Percentiles rank a stretch among this genome's conserved stretches.
These are phyloP conservation scores for Orchestia grillus DNA, from an alignment of 1,140 invertebrate species.

Conservation along the genomic window DNA sequence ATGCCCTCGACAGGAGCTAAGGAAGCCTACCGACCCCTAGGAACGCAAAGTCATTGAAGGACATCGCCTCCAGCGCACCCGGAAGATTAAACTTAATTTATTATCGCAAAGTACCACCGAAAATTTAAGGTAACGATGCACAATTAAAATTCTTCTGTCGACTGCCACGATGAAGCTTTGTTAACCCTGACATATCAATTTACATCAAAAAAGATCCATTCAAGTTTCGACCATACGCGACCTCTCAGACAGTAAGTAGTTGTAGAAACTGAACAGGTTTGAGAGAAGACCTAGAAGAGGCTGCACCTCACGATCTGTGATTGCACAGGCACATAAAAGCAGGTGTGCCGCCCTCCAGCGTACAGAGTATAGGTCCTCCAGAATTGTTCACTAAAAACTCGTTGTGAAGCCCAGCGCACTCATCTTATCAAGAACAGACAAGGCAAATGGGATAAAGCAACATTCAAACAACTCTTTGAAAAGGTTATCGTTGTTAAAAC, in stretches of 20 bases:
- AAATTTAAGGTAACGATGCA: background rate
- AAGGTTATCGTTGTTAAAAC: background rate
- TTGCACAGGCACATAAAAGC: background rate
- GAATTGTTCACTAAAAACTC: background rate
- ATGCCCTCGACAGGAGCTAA: too few species aligned
- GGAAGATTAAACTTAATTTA: background rate
- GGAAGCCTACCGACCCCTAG: background rate
- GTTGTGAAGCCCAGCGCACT: background rate
- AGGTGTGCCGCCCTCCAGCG: background rate
- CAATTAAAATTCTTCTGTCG: background rate
- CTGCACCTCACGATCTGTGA: background rate
- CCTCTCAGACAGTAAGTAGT: background rate
- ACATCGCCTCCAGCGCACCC: background rate
- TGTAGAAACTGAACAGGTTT: background rate
- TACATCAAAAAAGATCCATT: background rate
- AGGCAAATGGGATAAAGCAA: background rate
- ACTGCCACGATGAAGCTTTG: background rate
- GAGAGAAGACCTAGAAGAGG: background rate
- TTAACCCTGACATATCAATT: background rate
- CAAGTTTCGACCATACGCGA: background rate
- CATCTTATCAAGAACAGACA: background rate
- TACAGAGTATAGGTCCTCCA: background rate
- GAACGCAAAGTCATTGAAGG: background rate
- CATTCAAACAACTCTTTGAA: background rate
- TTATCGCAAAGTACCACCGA: background rate